Base-by-base conservation (phyloP, 2,888 invertebrate species). In the Phoenoteleia sp. region DNA sequence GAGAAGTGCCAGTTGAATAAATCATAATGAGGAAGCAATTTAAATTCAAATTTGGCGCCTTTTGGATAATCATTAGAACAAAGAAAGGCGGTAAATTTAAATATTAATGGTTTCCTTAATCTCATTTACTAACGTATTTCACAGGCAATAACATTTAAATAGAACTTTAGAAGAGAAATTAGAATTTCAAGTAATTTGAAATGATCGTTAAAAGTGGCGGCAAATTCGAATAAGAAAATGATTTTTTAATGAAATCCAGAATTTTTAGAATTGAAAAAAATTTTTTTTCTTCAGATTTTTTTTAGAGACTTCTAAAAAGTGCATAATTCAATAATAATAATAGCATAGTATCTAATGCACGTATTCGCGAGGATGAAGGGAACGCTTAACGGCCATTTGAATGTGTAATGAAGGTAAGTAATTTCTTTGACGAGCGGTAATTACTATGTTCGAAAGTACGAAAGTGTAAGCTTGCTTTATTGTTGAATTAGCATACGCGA, bases 391-490 rank as follows among this genome's bases (percentile, higher is more conserved):
- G 81, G 75, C 69, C 77, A 74, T 83, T 81, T 77, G 83, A 83
- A 86, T 83, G 75, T 72, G 81, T 86, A 86, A 86, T 86, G 83
- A 84, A 72, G 83, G 66, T 86, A 86, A 81, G 86, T 86, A 86
- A 86, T 86, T 86, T 84, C 83, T 84, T 86, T 69, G 77, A 86
- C 86, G 83, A 86, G 74, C 86, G 62, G 86, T 86, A 86, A 86
- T 86, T 77, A 79, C 86, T 83, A 60, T 77, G 85, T 85, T 85
- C 72, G 62, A 81, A 83, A 71, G 80, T 83, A 85, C 60, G 80
- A 85, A 83, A 83, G 79, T 83, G 82, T 76, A 80, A 85, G 80
- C 82, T 56, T 66, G 80, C 80, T 77, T 82, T 85, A 85, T 75
- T 75, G 79, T 77, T 71, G 76, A 77, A 85, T 85, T 85, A 76